These are phyloP conservation scores for Strongylocentrotus purpuratus DNA, from an alignment of 35 echinoderm and acorn worm species.

Conservation along the genomic window DNA sequence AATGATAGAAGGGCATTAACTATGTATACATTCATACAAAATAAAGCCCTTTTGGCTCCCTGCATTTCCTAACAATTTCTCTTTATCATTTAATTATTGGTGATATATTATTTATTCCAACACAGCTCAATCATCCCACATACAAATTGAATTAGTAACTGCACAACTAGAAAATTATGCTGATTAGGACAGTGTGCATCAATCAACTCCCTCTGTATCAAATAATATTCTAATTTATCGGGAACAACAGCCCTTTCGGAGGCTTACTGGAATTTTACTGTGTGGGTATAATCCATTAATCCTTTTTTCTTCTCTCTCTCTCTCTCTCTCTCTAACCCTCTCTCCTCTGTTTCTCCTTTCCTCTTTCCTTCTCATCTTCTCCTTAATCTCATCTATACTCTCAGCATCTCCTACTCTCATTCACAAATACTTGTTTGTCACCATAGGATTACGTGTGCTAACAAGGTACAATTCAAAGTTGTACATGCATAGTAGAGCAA, in stretches of 20 bases:
- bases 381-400: background rate
- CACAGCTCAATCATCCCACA: background rate
- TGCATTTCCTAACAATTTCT: no score
- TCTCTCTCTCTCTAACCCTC: background rate
- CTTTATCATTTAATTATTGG: background rate
- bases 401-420: no score
- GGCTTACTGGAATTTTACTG: background rate
- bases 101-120: background rate
- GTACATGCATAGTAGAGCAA: background rate
- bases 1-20: no score
- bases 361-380: background rate
- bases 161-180: background rate
- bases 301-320: no score
- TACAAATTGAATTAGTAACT: background rate
- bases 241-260: background rate
- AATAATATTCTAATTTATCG: background rate
- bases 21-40: no score
- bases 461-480: background rate
- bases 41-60: no score
- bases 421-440: background rate
- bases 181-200: background rate
- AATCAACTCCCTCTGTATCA: background rate
- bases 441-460: background rate
- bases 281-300: background rate
- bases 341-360: background rate